Evolutionary conservation across 2,113 vertebrate species (phyloP).

Genomic region (Platysteira castanea): DNA sequence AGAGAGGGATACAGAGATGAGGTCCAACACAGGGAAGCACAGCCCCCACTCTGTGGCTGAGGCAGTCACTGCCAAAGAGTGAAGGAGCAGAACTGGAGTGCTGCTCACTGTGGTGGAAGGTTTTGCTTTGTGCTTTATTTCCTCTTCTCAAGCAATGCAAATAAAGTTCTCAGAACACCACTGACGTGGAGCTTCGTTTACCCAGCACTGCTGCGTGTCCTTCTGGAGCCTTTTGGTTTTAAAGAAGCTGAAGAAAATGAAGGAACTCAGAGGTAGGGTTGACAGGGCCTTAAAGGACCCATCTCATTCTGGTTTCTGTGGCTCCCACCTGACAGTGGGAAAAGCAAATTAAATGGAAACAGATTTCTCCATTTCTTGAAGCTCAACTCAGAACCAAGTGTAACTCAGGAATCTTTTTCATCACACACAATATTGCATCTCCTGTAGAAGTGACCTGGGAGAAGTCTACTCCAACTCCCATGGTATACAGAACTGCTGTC

Average conservation of each 20-base stretch:
- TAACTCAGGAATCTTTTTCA: background rate
- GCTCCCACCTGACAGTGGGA: background rate
- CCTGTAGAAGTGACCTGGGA: background rate
- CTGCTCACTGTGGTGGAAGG: background rate
- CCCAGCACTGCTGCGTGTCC: background rate
- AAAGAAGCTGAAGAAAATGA: background rate
- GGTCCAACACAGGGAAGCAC: background rate
- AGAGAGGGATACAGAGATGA: background rate
- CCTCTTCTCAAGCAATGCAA: background rate
- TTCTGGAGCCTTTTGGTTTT: background rate
- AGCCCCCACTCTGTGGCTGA: background rate
- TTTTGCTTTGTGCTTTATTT: background rate
- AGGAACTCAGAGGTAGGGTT: background rate
- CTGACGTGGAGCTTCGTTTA: background rate
- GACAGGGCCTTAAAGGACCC: background rate
- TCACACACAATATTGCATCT: background rate
- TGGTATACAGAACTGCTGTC: fast-evolving
- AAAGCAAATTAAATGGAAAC: background rate
- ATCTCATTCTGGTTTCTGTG: background rate
- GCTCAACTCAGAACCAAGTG: background rate
- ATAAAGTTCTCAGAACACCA: background rate
- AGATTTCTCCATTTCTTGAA: background rate
- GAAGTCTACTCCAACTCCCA: background rate
- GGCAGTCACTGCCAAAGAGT: background rate
- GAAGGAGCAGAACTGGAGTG: background rate